A percentile compares a stretch with the other conserved stretches of the same genome.
Conservation (phyloP, 2,797 vertebrate species). For the Delichon dasypus region DNA sequence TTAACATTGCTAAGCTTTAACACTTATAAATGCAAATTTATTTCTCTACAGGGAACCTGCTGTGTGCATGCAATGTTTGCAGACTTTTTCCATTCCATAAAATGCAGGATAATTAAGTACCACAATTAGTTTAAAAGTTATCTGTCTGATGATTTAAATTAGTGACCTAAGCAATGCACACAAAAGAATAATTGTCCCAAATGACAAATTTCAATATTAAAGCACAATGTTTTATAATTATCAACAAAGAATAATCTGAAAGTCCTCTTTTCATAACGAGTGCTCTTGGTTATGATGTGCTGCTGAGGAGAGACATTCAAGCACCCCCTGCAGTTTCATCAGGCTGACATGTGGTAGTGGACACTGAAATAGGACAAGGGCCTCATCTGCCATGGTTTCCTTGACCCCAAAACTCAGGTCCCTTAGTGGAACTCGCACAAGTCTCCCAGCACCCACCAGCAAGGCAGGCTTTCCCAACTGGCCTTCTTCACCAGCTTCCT, state of each 20-base stretch:
- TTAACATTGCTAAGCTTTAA: not conserved
- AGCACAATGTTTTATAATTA: not conserved
- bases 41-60: not conserved
- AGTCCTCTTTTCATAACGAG: not conserved
- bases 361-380: not conserved
- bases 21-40: conserved; percentile 5
- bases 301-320: not conserved
- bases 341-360: rapidly evolving
- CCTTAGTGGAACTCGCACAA: rapidly evolving
- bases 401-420: not conserved
- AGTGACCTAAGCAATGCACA: not conserved
- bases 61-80: not conserved
- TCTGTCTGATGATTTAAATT: conserved; percentile 6
- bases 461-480: not conserved
- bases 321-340: not conserved
- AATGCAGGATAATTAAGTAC: conserved; percentile 21
- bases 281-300: not conserved
- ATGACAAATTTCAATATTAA: not conserved
- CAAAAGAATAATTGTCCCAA: conserved; percentile 7
- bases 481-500: not conserved
- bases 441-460: not conserved
- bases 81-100: not conserved
- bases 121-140: not conserved
- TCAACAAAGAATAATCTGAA: not conserved
- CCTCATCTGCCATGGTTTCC: not conserved